A percentile compares a stretch with the other conserved stretches of the same genome.
These are phyloP conservation scores for Ovibos moschatus DNA, from an alignment of 2,113 vertebrate genomes.

Conservation along the genomic window DNA sequence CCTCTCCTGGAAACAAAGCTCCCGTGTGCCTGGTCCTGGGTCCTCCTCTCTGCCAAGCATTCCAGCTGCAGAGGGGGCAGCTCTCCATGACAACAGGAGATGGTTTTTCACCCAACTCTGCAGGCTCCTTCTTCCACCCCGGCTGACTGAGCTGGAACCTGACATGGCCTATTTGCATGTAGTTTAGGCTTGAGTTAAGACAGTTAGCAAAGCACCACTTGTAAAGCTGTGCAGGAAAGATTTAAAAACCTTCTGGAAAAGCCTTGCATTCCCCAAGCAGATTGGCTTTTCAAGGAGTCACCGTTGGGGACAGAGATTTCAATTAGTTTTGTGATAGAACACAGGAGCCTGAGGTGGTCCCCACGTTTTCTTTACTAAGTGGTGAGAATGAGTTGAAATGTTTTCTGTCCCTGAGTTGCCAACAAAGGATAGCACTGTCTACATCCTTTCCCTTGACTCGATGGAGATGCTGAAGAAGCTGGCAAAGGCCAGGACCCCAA, in stretches of 20 bases:
- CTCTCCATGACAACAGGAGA: not conserved
- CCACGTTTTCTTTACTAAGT: not conserved
- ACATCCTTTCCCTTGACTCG: not conserved
- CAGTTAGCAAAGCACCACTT: not conserved
- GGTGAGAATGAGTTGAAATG: not conserved
- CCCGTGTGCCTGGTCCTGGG: not conserved
- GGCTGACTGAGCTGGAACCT: not conserved
- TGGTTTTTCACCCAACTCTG: not conserved
- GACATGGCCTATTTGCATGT: not conserved
- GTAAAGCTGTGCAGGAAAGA: not conserved
- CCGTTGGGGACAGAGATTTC: not conserved
- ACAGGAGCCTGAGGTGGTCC: not conserved
- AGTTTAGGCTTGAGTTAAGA: not conserved
- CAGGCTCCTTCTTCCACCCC: not conserved
- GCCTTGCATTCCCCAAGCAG: not conserved
- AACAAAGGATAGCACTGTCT: not conserved
- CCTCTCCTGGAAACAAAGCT: not conserved
- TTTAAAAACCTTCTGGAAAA: not conserved
- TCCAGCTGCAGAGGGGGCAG: not conserved
- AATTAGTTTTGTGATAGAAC: not conserved
- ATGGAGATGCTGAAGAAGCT: not conserved
- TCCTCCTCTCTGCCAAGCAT: not conserved
- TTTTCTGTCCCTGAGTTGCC: not conserved
- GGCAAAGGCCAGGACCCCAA: not conserved
- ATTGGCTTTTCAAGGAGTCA: not conserved